A percentile compares a stretch with the other conserved stretches of the same genome.
Evolutionary conservation across 2,888 invertebrate species (phyloP).

Genomic region (Sphaerophoria rueppellii): DNA sequence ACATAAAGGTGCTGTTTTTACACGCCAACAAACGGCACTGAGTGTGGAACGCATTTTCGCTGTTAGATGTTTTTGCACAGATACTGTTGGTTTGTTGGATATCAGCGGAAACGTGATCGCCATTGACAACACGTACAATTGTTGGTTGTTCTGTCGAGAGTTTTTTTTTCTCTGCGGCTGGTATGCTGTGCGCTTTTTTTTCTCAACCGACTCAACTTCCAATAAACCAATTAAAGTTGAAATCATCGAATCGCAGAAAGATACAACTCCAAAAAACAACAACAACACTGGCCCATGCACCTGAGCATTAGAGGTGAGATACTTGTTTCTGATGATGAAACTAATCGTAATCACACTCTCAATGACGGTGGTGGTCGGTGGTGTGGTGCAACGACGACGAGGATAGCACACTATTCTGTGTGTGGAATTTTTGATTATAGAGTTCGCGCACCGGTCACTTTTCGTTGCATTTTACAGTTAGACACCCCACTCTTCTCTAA

Average conservation of each 20-base stretch:
- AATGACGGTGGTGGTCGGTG: constrained; percentile 15
- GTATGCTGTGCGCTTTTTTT: constrained; percentile 33
- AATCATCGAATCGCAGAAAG: constrained; percentile 46
- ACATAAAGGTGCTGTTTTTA: constrained; percentile 46
- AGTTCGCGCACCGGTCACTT: constrained; percentile 21
- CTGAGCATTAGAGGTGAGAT: constrained; percentile 71
- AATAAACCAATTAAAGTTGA: constrained; percentile 69
- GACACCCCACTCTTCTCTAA: not conserved
- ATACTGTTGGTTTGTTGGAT: constrained; percentile 36
- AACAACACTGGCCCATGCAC: constrained; percentile 47
- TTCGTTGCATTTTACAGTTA: not conserved
- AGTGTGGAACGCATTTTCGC: constrained; percentile 64
- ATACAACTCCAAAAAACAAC: constrained; percentile 1
- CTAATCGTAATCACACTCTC: constrained; percentile 70
- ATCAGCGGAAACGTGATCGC: constrained; percentile 71
- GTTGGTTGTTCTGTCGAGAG: constrained; percentile 19
- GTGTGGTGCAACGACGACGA: too few relatives aligned
- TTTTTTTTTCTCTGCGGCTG: constrained; percentile 24
- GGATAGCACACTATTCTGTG: not conserved
- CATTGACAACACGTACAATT: constrained; percentile 72
- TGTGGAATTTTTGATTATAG: constrained; percentile 72
- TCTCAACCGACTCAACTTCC: constrained; percentile 28
- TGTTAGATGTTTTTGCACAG: constrained; percentile 35
- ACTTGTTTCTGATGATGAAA: constrained; percentile 71
- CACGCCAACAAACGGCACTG: not conserved